Base-by-base conservation (phyloP, 1,140 invertebrate species). In the Hylaeus anthracinus region DNA sequence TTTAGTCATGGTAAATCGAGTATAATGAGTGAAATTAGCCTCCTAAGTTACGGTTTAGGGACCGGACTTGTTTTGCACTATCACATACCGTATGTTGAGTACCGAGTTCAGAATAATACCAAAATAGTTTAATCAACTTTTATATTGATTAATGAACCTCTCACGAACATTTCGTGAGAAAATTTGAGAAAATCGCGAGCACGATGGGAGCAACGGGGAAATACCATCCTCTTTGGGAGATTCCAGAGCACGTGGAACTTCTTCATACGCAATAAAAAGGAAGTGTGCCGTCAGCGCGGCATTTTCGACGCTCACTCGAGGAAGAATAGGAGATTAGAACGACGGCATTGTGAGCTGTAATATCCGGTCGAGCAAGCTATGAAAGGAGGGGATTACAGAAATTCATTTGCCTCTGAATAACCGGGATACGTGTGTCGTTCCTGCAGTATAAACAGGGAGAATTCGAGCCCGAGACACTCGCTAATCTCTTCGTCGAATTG, bases 371-470 rank as follows among this genome's bases (percentile, higher is more conserved):
- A 45, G 41, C 53, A 14, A 41, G n/a, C 64, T 65, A 48, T 86
- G 81, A 82, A 86, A 85, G 74, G 83, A 55, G 41, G 5, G 81
- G 84, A 86, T 85, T 85, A 82, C 84, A 84, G 81, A 82, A 85
- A 86, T 86, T 86, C 84, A 81, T 86, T 86, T 82, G 74, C 79
- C 48, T 76, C 66, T 71, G 84, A 86, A 85, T 86, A 74, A 83
- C 74, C 64, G 9, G 51, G 70, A 73, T 82, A 82, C 14, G 72
- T 55, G 74, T 79, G 39, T 81, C 65, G 69, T 75, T 55, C 60
- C 60, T 65, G 45, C 61, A 45, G 67, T 60, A 78, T 82, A 79
- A 70, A 80, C 79, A 75, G n/a, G 15, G 64, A 15, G 61, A 41
- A 64, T 72, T 72, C 60, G 51, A 63, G 58, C 15, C 9, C 5